These are phyloP conservation scores for Drosophila trichaetosa DNA, from an alignment of 2,888 invertebrate genomes.

Conservation along the genomic window DNA sequence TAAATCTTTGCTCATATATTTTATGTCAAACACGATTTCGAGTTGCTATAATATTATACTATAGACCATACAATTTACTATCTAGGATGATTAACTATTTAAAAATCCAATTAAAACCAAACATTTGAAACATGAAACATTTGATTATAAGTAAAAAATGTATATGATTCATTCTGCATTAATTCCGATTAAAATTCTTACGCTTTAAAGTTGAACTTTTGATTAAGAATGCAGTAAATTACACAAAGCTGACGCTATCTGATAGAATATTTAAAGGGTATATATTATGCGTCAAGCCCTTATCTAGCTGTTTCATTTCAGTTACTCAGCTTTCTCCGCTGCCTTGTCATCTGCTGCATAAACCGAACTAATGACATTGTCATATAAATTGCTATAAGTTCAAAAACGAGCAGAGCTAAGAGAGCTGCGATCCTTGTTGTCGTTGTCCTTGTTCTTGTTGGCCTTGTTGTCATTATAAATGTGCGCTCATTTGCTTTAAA, in stretches of 20 bases:
- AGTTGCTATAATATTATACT: not conserved
- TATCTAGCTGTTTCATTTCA: not conserved
- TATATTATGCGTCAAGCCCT: slow-evolving; percentile 6
- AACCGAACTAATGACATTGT: slow-evolving; percentile 59
- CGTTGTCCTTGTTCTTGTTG: slow-evolving; percentile 21
- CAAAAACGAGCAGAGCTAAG: slow-evolving; percentile 21
- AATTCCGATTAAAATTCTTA: not conserved
- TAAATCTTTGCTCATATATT: not conserved
- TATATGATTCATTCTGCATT: not conserved
- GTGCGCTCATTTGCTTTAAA: slow-evolving; percentile 79
- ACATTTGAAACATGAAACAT: not conserved
- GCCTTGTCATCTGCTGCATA: slow-evolving; percentile 33
- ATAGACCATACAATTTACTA: not conserved
- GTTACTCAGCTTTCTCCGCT: slow-evolving; percentile 10
- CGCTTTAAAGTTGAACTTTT: not conserved
- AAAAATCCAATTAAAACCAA: not conserved
- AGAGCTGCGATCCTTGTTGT: slow-evolving; percentile 52
- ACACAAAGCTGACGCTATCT: not conserved
- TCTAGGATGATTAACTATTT: too few species aligned
- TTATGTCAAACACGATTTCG: not conserved
- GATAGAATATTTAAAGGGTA: slow-evolving; percentile 1
- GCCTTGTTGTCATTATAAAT: slow-evolving; percentile 76
- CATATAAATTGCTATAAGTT: slow-evolving; percentile 64
- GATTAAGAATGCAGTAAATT: not conserved
- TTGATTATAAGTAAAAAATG: not conserved